Percentiles rank a stretch among this genome's conserved stretches.
Conservation (phyloP, 2,888 invertebrate genomes). For the Xylota segnis region DNA sequence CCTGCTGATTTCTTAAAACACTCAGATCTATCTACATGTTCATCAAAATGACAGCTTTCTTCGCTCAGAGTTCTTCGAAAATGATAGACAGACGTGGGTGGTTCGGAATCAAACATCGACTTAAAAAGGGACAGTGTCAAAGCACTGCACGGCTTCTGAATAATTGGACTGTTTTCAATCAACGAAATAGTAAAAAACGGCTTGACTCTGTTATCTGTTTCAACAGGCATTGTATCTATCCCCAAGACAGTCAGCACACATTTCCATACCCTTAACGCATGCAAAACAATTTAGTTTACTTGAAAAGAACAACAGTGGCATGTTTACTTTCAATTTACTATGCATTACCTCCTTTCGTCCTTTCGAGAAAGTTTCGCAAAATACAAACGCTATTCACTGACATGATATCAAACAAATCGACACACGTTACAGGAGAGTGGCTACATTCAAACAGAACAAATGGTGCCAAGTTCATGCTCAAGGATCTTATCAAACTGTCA, state of each 20-base stretch:
- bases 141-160: too few species aligned
- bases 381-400: neutral
- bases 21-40: too few species aligned
- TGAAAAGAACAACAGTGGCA: neutral
- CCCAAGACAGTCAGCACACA: neutral
- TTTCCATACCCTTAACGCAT: neutral
- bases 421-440: neutral
- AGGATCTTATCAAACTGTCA: slow-evolving; percentile 1
- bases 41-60: too few species aligned
- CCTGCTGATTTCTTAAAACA: too few species aligned
- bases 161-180: too few species aligned
- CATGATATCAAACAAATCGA: neutral
- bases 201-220: too few species aligned
- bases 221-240: too few species aligned
- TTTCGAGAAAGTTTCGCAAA: neutral
- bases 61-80: too few species aligned
- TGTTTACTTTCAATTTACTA: slow-evolving; percentile 1
- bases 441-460: neutral
- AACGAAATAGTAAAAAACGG: too few species aligned
- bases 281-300: neutral
- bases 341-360: neutral
- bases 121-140: too few species aligned
- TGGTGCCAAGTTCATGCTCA: neutral
- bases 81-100: too few species aligned
- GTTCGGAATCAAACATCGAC: too few species aligned